Evolutionary conservation across 2,888 invertebrate species (phyloP), one percentile per base, ranked within the genome.

Genomic region (Lomographa bimaculata): DNA sequence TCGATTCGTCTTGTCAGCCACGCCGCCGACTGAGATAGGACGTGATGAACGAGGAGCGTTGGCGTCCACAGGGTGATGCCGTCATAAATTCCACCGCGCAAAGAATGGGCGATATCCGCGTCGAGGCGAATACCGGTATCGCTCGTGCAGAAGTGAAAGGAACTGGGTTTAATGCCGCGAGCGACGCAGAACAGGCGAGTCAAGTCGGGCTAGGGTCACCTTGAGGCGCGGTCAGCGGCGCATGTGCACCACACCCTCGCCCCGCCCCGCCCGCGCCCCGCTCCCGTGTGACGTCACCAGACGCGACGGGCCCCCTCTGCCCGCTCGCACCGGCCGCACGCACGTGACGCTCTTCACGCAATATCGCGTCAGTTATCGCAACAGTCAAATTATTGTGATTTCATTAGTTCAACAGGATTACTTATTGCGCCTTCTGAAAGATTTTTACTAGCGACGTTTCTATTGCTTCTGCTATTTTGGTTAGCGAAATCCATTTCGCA

Each of bases 241-340:
- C 87, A 86, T 87, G 87, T 87, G 85, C 85, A 84, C 84, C 82
- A 83, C 85, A 82, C 87, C 85, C 84, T 83, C 84, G 69, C 56
- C 70, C 70, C 68, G 45, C 64, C 40, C 49, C 58, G 3, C 43
- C 49, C 46, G 37, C 53, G 40, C 42, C 35, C 47, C 50, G 38
- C 58, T n/a, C 50, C 48, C 51, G 43, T 39, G 65, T 78, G 77
- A 80, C 84, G 82, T 82, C 80, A 80, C 69, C 50, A 53, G 10
- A 8, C 14, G 52, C 51, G 49, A 23, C 48, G 46, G 27, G 12
- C 53, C 41, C 55, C 33, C 60, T 26, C 41, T 36, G 36, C 52
- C 53, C 30, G 44, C 17, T 18, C 38, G 35, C 39, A n/a, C 35
- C 30, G 42, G 51, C 50, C 30, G 46, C 57, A 54, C 59, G 73